Base-by-base conservation (phyloP, 2,113 vertebrate species). In the Rhadina sibilatrix region DNA sequence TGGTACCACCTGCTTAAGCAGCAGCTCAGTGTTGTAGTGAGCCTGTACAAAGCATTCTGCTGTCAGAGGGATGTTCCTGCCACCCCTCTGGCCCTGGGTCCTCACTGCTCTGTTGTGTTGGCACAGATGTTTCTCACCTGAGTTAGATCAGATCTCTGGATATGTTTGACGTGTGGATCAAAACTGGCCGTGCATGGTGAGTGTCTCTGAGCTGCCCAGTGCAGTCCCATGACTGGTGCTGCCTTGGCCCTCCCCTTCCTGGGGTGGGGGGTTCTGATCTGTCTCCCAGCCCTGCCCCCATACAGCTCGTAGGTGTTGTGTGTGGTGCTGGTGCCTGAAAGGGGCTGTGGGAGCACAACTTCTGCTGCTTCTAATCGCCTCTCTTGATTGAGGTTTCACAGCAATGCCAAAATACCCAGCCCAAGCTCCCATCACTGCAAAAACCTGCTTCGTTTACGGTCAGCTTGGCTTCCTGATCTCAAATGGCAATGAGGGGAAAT, bases 171-270 rank as follows among this genome's bases (percentile, higher is more conserved):
- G 30, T 20, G 42, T 9, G 74, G 40, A 21, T 50, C 27, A 28
- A 24, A 63, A 6, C 38, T 47, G 72, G 72, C 63, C 1, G 5
- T 2, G 2, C 0, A 0, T 17, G 35, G 13, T 74, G 23, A 35
- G 3, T 59, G 20, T 87, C 23, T 57, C 20, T 44, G 69, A 57
- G 56, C 75, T 49, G 57, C 49, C 70, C 19, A 3, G 5, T 4
- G 44, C 40, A 10, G 40, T 23, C 9, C 35, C 0, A 0, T 37
- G 88, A 2, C 21, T 3, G 9, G 31, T 35, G 60, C 80, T 75
- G 80, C 49, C 1, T 23, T 3, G 5, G 24, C 18, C 35, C 1
- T 1, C 52, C 30, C 2, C 1, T 30, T 64, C 12, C 33, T 0
- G 0, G 21, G 25, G 16, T 3, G 3, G 59, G 33, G 5, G 10